These are phyloP conservation scores for Nomada goodeniana DNA, from an alignment of 2,888 invertebrate genomes.

Conservation along the genomic window DNA sequence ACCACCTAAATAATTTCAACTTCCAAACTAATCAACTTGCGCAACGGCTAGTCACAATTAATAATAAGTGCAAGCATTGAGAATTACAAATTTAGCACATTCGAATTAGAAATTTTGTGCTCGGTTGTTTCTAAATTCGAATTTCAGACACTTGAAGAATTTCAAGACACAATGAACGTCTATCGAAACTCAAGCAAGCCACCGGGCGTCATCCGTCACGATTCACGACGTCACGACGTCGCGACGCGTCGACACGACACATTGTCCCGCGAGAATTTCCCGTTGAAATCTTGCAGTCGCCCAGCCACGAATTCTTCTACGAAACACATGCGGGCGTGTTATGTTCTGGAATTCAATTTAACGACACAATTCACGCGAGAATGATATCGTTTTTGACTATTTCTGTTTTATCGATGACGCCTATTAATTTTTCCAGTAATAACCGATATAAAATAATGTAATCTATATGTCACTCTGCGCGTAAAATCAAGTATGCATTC, in stretches of 20 bases:
- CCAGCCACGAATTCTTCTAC: slow-evolving; percentile 1
- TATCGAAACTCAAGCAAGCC: slow-evolving; percentile 35
- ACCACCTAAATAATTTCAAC: neutral
- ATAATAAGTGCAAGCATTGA: no score
- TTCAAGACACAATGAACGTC: slow-evolving; percentile 23
- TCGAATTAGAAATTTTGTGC: slow-evolving; percentile 25
- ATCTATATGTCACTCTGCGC: no score
- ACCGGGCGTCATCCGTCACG: slow-evolving; percentile 38
- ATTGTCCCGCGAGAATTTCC: slow-evolving; percentile 46
- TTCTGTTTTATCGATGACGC: neutral
- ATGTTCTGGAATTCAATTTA: slow-evolving; percentile 40
- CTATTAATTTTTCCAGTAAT: no score
- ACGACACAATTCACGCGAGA: slow-evolving; percentile 5
- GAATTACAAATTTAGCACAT: neutral
- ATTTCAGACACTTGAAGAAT: neutral
- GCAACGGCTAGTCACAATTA: neutral
- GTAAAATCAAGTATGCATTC: no score
- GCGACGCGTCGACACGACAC: slow-evolving; percentile 21
- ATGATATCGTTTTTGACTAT: neutral
- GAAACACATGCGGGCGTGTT: neutral
- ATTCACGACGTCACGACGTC: slow-evolving; percentile 29
- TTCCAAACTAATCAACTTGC: neutral
- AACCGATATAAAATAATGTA: no score
- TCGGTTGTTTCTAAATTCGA: slow-evolving; percentile 11
- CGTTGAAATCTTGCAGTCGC: slow-evolving; percentile 22